Conservation (phyloP, 2,113 vertebrate genomes). For the Arenaria interpres region DNA sequence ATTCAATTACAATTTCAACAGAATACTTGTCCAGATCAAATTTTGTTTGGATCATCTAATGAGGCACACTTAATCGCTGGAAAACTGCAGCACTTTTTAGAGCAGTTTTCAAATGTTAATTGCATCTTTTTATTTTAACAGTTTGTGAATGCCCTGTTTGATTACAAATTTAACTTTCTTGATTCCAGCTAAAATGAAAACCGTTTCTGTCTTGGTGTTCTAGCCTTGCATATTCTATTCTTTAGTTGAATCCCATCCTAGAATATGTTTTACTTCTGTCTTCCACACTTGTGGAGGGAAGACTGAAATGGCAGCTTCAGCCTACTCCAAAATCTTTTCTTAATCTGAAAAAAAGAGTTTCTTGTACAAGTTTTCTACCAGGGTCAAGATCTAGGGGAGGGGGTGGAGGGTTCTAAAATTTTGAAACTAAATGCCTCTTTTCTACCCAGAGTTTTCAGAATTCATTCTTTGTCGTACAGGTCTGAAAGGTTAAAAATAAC, state of each 20-base stretch:
- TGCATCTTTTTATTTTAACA: neutral
- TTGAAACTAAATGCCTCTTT: constrained; percentile 32
- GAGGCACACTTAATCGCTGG: neutral
- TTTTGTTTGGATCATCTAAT: neutral
- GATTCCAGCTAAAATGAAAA: neutral
- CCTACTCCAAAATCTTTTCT: neutral
- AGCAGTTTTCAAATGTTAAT: neutral
- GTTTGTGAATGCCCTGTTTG: neutral
- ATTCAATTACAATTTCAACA: neutral
- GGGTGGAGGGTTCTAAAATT: constrained; percentile 22
- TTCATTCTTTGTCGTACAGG: constrained; percentile 55
- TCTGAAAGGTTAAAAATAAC: constrained; percentile 75
- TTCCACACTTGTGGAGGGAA: neutral
- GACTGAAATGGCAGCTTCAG: neutral
- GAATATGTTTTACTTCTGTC: neutral
- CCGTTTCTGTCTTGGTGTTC: neutral
- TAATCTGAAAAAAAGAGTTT: neutral
- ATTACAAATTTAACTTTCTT: neutral
- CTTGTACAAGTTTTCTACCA: neutral
- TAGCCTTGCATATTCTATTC: neutral
- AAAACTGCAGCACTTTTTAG: neutral
- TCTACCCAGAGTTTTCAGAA: constrained; percentile 60
- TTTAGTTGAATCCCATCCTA: neutral
- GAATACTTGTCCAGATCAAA: neutral
- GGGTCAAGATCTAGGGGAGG: constrained; percentile 1